Evolutionary conservation across 2,888 invertebrate species (phyloP), one percentile per base, ranked within the genome.

Genomic region (Epinotia nisella): DNA sequence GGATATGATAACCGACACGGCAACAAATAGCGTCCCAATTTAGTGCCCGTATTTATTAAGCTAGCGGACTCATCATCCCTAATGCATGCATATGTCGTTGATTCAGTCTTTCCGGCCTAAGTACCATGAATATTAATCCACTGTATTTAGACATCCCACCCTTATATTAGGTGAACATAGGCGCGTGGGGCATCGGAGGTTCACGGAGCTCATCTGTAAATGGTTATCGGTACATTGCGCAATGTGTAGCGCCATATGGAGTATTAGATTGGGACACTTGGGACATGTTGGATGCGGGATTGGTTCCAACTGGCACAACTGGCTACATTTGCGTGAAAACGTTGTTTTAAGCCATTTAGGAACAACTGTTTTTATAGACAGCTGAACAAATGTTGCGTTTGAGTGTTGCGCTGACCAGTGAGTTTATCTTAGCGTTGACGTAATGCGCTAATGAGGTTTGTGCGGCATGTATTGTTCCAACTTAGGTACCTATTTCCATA

Each of bases 31-130:
- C 71, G 58, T 19, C 56, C 79, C 81, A 81, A 83, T 83, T 83
- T 87, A 87, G 89, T 87, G 87, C 88, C 85, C 86, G 86, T 86
- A 87, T 87, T 86, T 72, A 68, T 73, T 58, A 73, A 73, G 56
- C 62, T 67, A 49, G 56, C 45, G 73, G 88, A 89, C 86, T 88
- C 91, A 90, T 91, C 89, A 84, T 85, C 87, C 88, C 87, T 92
- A 93, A 93, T 92, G 92, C 92, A 90, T 92, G 88, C 93, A 93
- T 91, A 93, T 93, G 93, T 90, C 91, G 90, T 89, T 89, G 88
- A 87, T 90, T 89, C 88, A 89, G 84, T 84, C 87, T 88, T 88
- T 82, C 87, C 90, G 89, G 90, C 92, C 92, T 88, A 80, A 82
- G 79, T 85, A 81, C 84, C 87, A 87, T 87, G 86, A 87, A 88